A percentile compares a stretch with the other conserved stretches of the same genome.
Conservation (phyloP, 1,140 invertebrate species). For the Brachionus koreanus region DNA sequence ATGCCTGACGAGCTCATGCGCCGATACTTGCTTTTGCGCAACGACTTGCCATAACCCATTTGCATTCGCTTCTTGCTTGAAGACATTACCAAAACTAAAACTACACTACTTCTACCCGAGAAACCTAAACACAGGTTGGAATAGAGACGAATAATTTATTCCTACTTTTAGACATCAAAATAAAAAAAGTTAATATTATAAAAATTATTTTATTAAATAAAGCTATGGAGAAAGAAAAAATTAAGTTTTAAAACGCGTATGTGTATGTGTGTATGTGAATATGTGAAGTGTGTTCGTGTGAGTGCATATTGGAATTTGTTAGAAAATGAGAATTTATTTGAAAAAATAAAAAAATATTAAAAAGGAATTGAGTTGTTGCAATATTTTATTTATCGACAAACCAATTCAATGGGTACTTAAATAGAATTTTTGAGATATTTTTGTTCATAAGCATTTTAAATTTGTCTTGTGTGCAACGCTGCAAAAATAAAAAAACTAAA, state of each 20-base stretch:
- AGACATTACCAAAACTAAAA: neutral
- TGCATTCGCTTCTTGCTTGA: neutral
- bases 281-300: neutral
- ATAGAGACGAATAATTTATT: slow-evolving; percentile 27
- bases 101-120: neutral
- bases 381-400: slow-evolving; percentile 13
- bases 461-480: neutral
- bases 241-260: neutral
- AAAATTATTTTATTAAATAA: neutral
- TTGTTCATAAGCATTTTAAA: neutral
- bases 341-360: neutral
- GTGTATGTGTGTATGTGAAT: neutral
- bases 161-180: neutral
- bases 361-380: neutral
- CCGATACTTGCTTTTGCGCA: neutral
- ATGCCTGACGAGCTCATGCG: neutral
- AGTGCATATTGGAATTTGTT: neutral
- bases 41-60: neutral
- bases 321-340: neutral
- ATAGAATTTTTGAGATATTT: neutral
- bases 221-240: neutral
- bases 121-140: neutral
- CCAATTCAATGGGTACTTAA: neutral
- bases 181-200: neutral
- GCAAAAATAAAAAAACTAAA: neutral